Base-by-base conservation (phyloP, 2,888 invertebrate genomes). In the Hetaerina titia region DNA sequence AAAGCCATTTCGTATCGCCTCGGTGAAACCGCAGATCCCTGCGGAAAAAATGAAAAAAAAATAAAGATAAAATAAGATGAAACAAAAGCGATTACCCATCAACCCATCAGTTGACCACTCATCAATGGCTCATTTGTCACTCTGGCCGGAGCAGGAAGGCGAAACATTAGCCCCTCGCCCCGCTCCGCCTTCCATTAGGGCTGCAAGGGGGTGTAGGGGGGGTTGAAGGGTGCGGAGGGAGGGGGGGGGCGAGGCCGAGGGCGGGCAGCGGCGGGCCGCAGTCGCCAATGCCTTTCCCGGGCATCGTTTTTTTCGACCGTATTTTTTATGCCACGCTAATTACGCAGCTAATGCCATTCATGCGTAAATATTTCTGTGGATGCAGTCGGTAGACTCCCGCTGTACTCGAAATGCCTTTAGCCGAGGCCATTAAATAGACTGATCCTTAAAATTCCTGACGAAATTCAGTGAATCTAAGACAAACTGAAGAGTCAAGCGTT, bases 1-100 rank as follows among this genome's bases (percentile, higher is more conserved):
- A 92, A 92, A 92, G 92, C 92, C 92, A 92, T 92, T 92, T 92
- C 69, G 90, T 92, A 92, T 92, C 92, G 69, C 69, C n/a, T 69
- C 92, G n/a, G 69, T 56, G 69, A 69, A 56, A 92, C 92, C 92
- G 92, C 92, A 92, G 92, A 56, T 69, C n/a, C 92, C 81, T 81
- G 22, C 81, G 31, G 31, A 81, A 15, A 31, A 31, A 81, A 81
- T 13, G 69, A 64, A 90, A 45, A 90, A 31, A 90, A 64, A 64
- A 64, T 31, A 63, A n/a, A 11, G n/a, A 69, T n/a, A 64, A 69
- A 92, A 45, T 81, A 92, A 69, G 56, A 64, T 9, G 69, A 92
- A 92, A 92, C 64, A 69, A 92, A 92, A 69, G 11, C 56, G 56
- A 69, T 56, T 45, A 31, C 15, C 90, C 56, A 89, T 89, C 89